Base-by-base conservation (phyloP, 2,797 vertebrate species). In the Acestrorhynchus altus region DNA sequence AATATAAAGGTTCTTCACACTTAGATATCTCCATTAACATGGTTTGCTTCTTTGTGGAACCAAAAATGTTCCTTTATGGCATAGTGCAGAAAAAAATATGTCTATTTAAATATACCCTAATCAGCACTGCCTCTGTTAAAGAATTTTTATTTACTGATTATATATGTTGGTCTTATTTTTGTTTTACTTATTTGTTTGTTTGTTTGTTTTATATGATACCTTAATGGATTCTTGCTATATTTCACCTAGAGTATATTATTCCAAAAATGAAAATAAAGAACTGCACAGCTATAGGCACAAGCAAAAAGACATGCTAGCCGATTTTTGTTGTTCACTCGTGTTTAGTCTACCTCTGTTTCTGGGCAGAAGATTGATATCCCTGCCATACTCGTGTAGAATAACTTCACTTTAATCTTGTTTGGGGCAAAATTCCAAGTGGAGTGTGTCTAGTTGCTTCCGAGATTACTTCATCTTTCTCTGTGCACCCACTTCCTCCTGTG, bases 401-500 rank as follows among this genome's bases (percentile, higher is more conserved):
- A 93, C 92, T 91, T 93, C 91, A 91, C 93, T 94, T 94, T 93
- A 95, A 94, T 94, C 93, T 94, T 92, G 93, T 94, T 94, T 93
- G 90, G 90, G 93, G 93, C 93, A 71, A 92, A 92, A 94, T 92
- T 93, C 86, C 89, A 93, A 94, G 93, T 93, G 91, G 93, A 94
- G 92, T 94, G 94, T 94, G 93, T 94, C 93, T 93, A 93, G 92
- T 93, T 93, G 93, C 93, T 93, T 93, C 91, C 90, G 89, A 94
- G 92, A 95, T 93, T 91, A 94, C 93, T 94, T 93, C 92, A 94
- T 94, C 93, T 93, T 93, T 94, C 92, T 93, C 91, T 92, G 91
- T 93, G 90, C 91, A 91, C 91, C 92, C 93, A 90, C 88, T 89
- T 90, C 87, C 88, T 90, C 91, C 89, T 89, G 90, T 93, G 93